A percentile compares a stretch with the other conserved stretches of the same genome.
phyloP scores from a whole-genome alignment of 1,140 invertebrate genomes.

The Leptinotarsa defecta region DNA sequence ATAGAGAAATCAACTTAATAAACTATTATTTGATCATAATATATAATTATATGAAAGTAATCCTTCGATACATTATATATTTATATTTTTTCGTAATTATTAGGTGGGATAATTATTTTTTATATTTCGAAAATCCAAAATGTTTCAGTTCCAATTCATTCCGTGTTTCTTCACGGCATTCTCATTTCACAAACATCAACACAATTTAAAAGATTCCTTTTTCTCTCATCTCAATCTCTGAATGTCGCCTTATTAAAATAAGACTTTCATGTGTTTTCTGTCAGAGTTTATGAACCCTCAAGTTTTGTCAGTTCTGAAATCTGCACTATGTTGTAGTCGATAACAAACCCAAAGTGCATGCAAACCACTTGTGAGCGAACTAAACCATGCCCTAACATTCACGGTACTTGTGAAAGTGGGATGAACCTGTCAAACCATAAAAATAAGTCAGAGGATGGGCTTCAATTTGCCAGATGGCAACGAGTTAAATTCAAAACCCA shows the following conservation, averaged over 20 bases:
- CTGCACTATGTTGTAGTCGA: background rate
- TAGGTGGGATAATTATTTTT: no score
- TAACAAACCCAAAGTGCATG: background rate
- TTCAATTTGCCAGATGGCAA: slow-evolving; percentile 12
- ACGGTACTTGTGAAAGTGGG: slow-evolving; percentile 7
- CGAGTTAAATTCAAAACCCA: background rate
- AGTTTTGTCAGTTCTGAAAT: background rate
- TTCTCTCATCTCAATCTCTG: no score
- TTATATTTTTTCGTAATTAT: no score
- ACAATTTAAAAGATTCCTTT: no score
- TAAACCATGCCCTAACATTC: background rate
- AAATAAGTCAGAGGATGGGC: background rate
- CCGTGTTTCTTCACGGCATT: no score
- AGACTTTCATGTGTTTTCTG: background rate
- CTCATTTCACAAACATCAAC: no score
- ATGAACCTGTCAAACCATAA: background rate
- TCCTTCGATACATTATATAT: no score
- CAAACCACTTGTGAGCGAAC: background rate
- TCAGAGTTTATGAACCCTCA: slow-evolving; percentile 11
- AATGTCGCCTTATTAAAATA: background rate
- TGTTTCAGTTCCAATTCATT: no score
- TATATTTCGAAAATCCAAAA: no score
- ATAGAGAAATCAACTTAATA: no score
- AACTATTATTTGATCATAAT: no score
- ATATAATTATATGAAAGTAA: no score